Conservation (phyloP, 1,140 invertebrate species). For the Nasonia giraulti region DNA sequence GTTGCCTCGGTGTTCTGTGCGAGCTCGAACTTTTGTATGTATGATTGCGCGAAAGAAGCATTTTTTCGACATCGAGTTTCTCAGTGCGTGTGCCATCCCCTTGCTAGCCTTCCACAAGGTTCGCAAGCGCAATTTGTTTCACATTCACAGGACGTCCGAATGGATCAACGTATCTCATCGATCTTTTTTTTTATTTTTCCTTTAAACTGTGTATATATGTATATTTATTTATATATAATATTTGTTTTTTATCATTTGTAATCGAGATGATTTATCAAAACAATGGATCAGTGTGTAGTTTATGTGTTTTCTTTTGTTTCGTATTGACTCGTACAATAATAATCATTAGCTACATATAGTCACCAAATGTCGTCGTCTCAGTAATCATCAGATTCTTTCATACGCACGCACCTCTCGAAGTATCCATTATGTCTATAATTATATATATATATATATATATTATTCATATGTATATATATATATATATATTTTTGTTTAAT, state of each 20-base stretch:
- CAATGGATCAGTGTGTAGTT: conserved; percentile 54
- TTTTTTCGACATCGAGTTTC: conserved; percentile 23
- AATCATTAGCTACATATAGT: conserved; percentile 54
- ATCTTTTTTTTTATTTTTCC: conserved; percentile 54
- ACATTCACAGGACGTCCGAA: conserved; percentile 69
- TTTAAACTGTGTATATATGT: conserved; percentile 58
- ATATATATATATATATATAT: conserved; percentile 54
- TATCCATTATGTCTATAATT: conserved; percentile 54
- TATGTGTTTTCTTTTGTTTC: conserved; percentile 50
- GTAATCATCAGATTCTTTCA: conserved; percentile 25
- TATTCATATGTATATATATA: conserved; percentile 43
- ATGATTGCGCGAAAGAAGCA: conserved; percentile 37
- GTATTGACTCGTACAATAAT: conserved; percentile 68
- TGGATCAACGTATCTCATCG: conserved; percentile 68
- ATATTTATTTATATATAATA: conserved; percentile 22
- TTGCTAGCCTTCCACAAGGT: not conserved
- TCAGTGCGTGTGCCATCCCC: not conserved
- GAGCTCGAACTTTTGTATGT: conserved; percentile 40
- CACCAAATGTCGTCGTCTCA: conserved; percentile 54
- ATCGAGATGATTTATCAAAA: conserved; percentile 55
- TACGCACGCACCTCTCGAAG: conserved; percentile 45
- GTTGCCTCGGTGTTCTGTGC: conserved; percentile 21
- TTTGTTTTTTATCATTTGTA: conserved; percentile 35
- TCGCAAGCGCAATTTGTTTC: conserved; percentile 18
- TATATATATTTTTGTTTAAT: conserved; percentile 51